Evolutionary conservation across 1,140 invertebrate genomes (phyloP), one percentile per base, ranked within the genome.

Genomic region (Brachionus manjavacas): DNA sequence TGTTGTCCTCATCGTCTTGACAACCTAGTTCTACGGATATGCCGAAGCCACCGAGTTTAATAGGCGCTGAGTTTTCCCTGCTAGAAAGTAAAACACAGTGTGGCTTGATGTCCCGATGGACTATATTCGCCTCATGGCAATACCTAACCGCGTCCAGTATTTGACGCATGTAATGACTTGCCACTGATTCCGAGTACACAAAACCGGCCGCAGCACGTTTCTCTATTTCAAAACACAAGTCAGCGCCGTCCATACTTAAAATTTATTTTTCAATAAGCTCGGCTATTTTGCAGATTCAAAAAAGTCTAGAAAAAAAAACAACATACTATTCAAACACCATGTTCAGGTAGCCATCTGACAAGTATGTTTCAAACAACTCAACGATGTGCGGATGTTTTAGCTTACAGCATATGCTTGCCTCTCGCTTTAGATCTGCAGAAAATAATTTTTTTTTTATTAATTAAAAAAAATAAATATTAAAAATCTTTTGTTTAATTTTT

Each of bases 341-440:
- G 89, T 98, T 98, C 2, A 99, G 92, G 94, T 98, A 97, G 87
- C 96, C 96, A 90, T 98, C 96, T 8, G 96, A 97, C 84, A 95
- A 97, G 92, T 99, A 99, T 0, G 96, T 99, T 90, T 99, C 97
- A 83, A 98, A 90, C 35, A 99, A 92, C 90, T 99, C 96, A 70
- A 98, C 96, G 85, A 99, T 98, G 90, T 98, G 96, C 3, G 95
- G 95, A 92, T 99, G 97, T 89, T 99, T 99, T 85, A 99, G 90
- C 94, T 97, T 96, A 89, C 98, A 96, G 90, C 96, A 99, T 92
- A 99, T 97, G 90, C 95, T 97, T 31, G 96, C 96, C 90, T 99
- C 97, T 72, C 96, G 91, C 91, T 98, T 98, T 88, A 98, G 91
- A 92, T 98, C 96, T 72, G 31, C 31, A 35, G 7, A 35, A 6